Percentiles rank a stretch among this genome's conserved stretches.
Evolutionary conservation across 1,140 invertebrate species (phyloP).

Genomic region (Drosophila pruinosa): DNA sequence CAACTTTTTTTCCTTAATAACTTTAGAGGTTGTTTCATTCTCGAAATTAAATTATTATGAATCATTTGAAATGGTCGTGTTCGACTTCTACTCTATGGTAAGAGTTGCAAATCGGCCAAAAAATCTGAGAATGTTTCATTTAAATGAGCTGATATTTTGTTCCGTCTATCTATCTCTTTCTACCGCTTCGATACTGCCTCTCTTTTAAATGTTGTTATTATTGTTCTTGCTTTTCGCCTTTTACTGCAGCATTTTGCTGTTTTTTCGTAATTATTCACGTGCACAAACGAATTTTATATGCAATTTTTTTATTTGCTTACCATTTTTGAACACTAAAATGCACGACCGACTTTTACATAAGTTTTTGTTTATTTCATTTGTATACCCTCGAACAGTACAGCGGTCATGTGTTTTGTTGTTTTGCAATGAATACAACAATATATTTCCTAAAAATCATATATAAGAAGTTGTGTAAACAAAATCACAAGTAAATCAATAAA

Average conservation of each 20-base stretch:
- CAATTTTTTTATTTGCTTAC: constrained; percentile 10
- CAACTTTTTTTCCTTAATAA: no score
- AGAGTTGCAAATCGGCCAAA: constrained; percentile 6
- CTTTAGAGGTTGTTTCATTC: no score
- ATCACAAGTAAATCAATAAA: no score
- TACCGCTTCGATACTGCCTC: background rate
- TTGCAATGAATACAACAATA: background rate
- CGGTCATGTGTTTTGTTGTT: background rate
- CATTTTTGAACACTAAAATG: constrained; percentile 43
- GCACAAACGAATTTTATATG: constrained; percentile 49
- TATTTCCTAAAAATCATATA: no score
- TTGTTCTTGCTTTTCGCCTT: constrained; percentile 34
- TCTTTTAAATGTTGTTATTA: constrained; percentile 19
- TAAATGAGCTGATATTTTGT: constrained; percentile 1
- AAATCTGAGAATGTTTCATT: constrained; percentile 7
- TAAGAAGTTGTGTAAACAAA: no score
- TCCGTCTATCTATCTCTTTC: background rate
- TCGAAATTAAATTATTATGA: no score
- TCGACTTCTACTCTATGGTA: no score
- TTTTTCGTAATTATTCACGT: constrained; percentile 75
- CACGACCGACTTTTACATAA: constrained; percentile 33
- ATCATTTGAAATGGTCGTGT: no score
- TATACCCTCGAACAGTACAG: constrained; percentile 3
- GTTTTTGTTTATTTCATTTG: constrained; percentile 26
- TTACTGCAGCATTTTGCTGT: constrained; percentile 43